These are phyloP conservation scores for Grantiella picta DNA, from an alignment of 2,113 vertebrate genomes.

Conservation along the genomic window DNA sequence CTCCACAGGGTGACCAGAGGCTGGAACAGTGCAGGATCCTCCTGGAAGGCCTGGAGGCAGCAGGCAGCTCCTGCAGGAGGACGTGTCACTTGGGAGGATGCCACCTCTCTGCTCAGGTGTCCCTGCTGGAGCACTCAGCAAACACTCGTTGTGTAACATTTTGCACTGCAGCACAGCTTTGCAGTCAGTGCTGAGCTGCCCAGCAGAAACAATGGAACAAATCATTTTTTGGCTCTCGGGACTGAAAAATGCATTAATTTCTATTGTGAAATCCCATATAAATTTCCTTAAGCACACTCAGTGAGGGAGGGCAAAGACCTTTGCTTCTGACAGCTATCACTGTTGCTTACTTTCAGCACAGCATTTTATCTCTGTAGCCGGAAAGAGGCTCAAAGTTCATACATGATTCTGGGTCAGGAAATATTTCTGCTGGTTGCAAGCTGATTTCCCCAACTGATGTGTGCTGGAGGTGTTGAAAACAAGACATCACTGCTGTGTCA, in stretches of 20 bases:
- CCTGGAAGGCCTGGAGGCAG: not conserved
- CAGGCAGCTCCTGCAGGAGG: not conserved
- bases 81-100: not conserved
- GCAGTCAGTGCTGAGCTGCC: not conserved
- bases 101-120: not conserved
- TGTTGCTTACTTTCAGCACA: not conserved
- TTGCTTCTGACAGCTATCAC: not conserved
- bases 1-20: accelerated
- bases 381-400: not conserved
- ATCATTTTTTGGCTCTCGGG: not conserved
- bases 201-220: not conserved
- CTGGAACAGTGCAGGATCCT: not conserved
- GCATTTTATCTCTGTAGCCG: not conserved
- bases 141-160: not conserved
- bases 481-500: not conserved
- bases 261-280: not conserved
- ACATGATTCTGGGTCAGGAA: constrained; percentile 44
- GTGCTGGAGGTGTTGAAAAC: not conserved
- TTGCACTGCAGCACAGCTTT: not conserved
- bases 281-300: not conserved
- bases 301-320: not conserved
- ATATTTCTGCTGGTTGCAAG: constrained; percentile 14
- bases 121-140: not conserved
- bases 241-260: accelerated
- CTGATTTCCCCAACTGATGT: not conserved